A percentile compares a stretch with the other conserved stretches of the same genome.
These are phyloP conservation scores for Hyppa rectilinea DNA, from an alignment of 2,888 invertebrate genomes.

Conservation along the genomic window DNA sequence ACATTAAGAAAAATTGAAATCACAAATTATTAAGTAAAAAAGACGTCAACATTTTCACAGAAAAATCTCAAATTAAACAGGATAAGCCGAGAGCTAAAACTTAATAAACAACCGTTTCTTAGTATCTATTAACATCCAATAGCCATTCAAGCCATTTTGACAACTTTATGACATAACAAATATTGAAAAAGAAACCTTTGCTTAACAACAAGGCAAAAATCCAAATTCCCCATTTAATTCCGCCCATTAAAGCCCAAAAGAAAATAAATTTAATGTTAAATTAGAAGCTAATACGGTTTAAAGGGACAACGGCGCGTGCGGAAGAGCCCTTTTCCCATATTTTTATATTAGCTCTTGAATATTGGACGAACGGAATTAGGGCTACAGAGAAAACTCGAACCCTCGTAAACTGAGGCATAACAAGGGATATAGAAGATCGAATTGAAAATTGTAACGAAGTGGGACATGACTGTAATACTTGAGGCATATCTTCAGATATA, in stretches of 20 bases:
- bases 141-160: background rate
- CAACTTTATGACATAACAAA: background rate
- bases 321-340: conserved; percentile 72
- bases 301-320: conserved; percentile 69
- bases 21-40: too few species aligned
- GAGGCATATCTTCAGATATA: background rate
- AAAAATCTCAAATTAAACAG: too few species aligned
- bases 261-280: conserved; percentile 46
- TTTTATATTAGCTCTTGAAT: conserved; percentile 80
- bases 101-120: background rate
- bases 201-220: background rate
- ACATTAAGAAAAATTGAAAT: too few species aligned
- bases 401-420: conserved; percentile 73
- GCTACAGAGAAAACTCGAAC: conserved; percentile 68
- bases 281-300: conserved; percentile 69
- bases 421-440: conserved; percentile 66
- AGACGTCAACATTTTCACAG: too few species aligned
- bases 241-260: conserved; percentile 9
- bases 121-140: background rate
- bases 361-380: conserved; percentile 77
- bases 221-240: conserved; percentile 16
- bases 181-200: background rate
- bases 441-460: conserved; percentile 69
- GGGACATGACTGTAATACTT: background rate
- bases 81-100: too few species aligned